Conservation (phyloP, 2,888 invertebrate genomes). For the Gasteruption jaculator region DNA sequence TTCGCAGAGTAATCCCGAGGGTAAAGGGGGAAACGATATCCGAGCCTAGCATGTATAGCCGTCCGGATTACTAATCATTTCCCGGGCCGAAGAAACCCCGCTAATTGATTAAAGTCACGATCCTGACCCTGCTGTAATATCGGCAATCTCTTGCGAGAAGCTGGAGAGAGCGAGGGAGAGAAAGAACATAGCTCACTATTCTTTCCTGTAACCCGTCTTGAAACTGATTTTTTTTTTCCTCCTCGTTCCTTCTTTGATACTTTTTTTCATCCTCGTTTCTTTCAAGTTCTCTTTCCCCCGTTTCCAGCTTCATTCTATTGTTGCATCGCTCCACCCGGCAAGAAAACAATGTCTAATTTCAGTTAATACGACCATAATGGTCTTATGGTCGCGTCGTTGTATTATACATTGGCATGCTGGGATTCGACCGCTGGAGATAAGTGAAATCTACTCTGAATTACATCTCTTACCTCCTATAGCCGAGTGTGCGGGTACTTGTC, state of each 20-base stretch:
- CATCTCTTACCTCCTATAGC: too few relatives aligned
- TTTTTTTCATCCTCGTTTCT: slow-evolving; percentile 16
- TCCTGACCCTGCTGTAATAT: slow-evolving; percentile 44
- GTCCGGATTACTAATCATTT: slow-evolving; percentile 48
- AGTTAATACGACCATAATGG: slow-evolving; percentile 40
- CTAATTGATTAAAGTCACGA: slow-evolving; percentile 52
- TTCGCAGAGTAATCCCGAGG: too few relatives aligned
- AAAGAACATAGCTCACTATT: not conserved
- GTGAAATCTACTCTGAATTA: slow-evolving; percentile 26
- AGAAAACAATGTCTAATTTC: slow-evolving; percentile 44
- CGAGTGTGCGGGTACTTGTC: slow-evolving; percentile 15
- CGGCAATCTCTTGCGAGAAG: slow-evolving; percentile 38
- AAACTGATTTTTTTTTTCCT: slow-evolving; percentile 17
- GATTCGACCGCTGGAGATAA: slow-evolving; percentile 29
- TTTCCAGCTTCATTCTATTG: slow-evolving; percentile 26
- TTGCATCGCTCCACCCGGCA: slow-evolving; percentile 30
- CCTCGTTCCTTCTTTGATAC: too few relatives aligned
- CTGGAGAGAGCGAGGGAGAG: slow-evolving; percentile 20
- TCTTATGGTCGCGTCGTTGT: slow-evolving; percentile 32
- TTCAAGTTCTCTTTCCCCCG: slow-evolving; percentile 15
- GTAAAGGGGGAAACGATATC: too few relatives aligned
- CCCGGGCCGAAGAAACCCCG: slow-evolving; percentile 48
- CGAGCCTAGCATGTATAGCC: too few relatives aligned
- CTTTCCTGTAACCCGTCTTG: not conserved
- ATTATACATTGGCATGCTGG: slow-evolving; percentile 17